Evolutionary conservation across 2,797 vertebrate species (phyloP).

Genomic region (Rousettus madagascariensis): DNA sequence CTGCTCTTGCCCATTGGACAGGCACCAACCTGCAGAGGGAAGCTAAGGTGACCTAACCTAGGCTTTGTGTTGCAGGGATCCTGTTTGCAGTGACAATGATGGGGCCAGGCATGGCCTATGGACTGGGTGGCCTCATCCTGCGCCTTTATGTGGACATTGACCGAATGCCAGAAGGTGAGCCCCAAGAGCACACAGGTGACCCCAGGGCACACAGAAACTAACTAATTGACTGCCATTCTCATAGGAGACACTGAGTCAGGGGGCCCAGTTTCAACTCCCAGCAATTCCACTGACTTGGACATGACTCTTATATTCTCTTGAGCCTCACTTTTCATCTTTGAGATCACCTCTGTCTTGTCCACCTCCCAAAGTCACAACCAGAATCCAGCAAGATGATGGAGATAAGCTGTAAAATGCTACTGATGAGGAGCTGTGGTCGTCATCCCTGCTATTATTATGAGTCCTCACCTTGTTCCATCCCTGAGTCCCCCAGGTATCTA

Average conservation of each 20-base stretch:
- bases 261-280: neutral
- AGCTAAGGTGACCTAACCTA: neutral
- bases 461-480: neutral
- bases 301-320: neutral
- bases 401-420: neutral
- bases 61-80: constrained; percentile 86
- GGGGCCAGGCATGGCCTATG: constrained; percentile 91
- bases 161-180: constrained; percentile 85
- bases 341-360: neutral
- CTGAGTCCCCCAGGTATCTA: neutral
- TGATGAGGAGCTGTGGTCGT: neutral
- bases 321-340: neutral
- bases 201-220: neutral
- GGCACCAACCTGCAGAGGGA: neutral
- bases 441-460: neutral
- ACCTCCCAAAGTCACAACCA: neutral
- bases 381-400: neutral
- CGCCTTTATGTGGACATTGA: constrained; percentile 93
- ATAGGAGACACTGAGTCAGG: neutral
- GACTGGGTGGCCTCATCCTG: constrained; percentile 89
- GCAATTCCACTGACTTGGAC: neutral
- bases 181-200: neutral
- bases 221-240: neutral
- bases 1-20: neutral
- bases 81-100: constrained; percentile 90